These are phyloP conservation scores for Petrolisthes manimaculis DNA, from an alignment of 2,888 invertebrate species.

Conservation along the genomic window DNA sequence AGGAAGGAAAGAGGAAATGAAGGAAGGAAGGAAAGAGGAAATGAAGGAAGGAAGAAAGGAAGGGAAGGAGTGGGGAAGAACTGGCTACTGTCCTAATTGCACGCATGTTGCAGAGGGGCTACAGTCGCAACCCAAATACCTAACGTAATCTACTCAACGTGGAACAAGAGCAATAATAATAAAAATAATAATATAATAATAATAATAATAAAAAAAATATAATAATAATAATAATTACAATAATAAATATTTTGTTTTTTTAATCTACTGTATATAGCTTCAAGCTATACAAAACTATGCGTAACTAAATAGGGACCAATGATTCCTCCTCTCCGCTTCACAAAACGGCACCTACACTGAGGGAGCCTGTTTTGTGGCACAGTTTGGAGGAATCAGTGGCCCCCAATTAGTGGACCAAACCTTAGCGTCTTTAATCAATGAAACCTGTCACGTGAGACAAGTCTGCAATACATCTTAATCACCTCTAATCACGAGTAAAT, in stretches of 20 bases:
- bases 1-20: not conserved
- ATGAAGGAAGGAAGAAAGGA: not conserved
- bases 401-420: no score
- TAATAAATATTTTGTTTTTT: no score
- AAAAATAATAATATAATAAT: not conserved
- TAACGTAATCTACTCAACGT: not conserved
- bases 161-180: not conserved
- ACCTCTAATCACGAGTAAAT: no score
- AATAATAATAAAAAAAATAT: conserved; percentile 21
- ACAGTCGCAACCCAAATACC: not conserved
- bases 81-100: not conserved
- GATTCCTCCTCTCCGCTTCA: no score
- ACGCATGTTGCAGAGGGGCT: not conserved
- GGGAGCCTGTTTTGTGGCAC: no score
- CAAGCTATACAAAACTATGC: no score
- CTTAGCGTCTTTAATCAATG: no score
- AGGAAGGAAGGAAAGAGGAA: not conserved
- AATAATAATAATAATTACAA: conserved; percentile 3
- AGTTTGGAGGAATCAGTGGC: no score
- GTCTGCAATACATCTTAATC: no score
- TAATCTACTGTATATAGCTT: not conserved
- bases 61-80: not conserved
- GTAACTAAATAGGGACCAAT: no score
- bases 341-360: no score
- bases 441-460: no score